Evolutionary conservation across 2,888 invertebrate species (phyloP), one percentile per base, ranked within the genome.

Genomic region (Thymelicus acteon): DNA sequence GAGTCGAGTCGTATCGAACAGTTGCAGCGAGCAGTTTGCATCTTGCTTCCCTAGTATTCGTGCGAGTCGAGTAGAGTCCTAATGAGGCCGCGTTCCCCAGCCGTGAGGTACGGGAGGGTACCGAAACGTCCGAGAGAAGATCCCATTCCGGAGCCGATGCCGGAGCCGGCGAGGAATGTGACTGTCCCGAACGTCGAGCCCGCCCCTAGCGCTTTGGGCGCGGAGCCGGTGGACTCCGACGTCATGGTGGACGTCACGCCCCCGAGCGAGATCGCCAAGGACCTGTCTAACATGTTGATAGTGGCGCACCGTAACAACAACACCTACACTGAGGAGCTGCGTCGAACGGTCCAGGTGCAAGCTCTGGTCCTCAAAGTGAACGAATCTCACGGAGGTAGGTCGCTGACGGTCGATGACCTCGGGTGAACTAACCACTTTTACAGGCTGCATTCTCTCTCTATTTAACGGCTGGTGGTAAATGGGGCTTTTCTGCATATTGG

Each of bases 71-170:
- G 8, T 68, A 31, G 31, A 31, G 31, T 47, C 54, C 49, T 73
- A 77, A 81, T 77, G 75, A 75, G 72, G 69, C 71, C 73, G 81
- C 73, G 76, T 81, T 77, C 91, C 92, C 60, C 94, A 98, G 98
- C 98, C 85, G 99, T 99, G 76, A 95, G 99, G 86, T 99, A 99
- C 95, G 99, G 99, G 78, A 96, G 99, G 77, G 98, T 98, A 80
- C 99, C 99, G 75, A 99, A 99, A 92, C 95, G 98, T 80, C 96
- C 98, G 73, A 95, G 98, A 79, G 98, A 98, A 89, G 74, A 80
- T 2, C 74, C 78, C 10, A 77, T 75, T 66, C 75, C 79, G n/a
- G 86, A 90, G 40, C 78, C 73, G 71, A 77, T 81, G 76, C 80
- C 82, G 4, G 85, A 85, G n/a, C 75, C 82, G 60, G 71, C 79